Base-by-base conservation (phyloP, 2,797 vertebrate genomes). In the Microchirus variegatus region DNA sequence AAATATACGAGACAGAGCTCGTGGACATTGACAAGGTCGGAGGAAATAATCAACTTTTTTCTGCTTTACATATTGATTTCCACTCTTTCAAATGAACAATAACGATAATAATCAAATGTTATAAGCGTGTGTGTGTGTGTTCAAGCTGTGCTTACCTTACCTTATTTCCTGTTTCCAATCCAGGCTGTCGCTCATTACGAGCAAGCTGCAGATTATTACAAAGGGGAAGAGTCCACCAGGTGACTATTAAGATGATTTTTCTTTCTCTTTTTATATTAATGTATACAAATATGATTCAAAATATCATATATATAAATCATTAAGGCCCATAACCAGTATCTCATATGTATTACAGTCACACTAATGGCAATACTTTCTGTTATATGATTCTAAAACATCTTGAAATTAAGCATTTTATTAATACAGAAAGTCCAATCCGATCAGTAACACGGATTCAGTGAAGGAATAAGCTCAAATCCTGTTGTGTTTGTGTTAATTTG, bases 161-260 rank as follows among this genome's bases (percentile, higher is more conserved):
- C 6, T 14, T 17, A 3, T 14, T 10, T 73, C n/a, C 14, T 13
- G 10, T 63, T 54, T 75, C 47, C 45, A 4, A 61, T 67, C 0
- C 80, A 98, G 96, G 95, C 96, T 2, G 90, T 97, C 3, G 96
- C 96, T 57, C 96, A 98, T 83, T 98, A 96, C 2, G 96, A 97
- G 87, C 96, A 96, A 81, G 95, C 96, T 5, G 96, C 95, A 16
- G 96, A 97, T 84, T 97, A 97, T 86, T 98, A 98, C 86, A 97
- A 96, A 90, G 95, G 96, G 2, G 96, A 98, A 85, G 96, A 97
- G 67, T 97, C 95, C 49, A 96, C 94, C 82, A 98, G 96, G 96
- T 97, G 84, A 75, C 3, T 53, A 12, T 57, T 70, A 42, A 17
- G 16, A 53, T 31, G 0, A 11, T 6, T 1, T 14, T 35, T 8